phyloP scores from a whole-genome alignment of 2,797 vertebrate genomes.

The Halcyon smyrnensis region DNA sequence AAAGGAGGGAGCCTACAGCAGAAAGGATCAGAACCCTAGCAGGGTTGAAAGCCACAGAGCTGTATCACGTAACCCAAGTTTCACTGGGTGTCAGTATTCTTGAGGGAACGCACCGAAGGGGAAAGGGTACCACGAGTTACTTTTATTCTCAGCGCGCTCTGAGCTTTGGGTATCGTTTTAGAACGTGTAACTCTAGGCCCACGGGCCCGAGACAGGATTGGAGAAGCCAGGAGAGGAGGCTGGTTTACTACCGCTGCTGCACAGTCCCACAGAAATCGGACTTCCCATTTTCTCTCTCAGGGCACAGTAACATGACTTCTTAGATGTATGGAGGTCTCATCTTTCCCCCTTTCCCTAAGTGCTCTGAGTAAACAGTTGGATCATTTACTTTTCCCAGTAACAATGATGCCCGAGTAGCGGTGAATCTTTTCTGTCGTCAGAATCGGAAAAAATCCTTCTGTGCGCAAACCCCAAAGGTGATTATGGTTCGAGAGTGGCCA shows the following conservation, averaged over 20 bases:
- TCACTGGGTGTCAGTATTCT: neutral
- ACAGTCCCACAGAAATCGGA: neutral
- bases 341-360: neutral
- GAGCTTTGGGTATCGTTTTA: neutral
- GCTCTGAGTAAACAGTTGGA: neutral
- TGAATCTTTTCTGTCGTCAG: neutral
- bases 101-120: neutral
- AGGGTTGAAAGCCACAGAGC: neutral
- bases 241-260: neutral
- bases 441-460: neutral
- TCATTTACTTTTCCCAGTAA: neutral
- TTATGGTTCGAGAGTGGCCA: neutral
- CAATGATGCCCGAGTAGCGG: neutral
- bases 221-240: neutral
- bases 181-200: neutral
- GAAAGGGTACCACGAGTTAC: neutral
- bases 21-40: neutral
- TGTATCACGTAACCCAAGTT: fast-evolving
- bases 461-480: neutral
- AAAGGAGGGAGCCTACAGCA: neutral
- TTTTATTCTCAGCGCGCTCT: neutral
- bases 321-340: neutral
- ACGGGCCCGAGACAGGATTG: neutral
- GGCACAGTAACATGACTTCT: neutral
- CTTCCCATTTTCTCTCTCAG: neutral